Conservation (phyloP, 2,888 invertebrate genomes). For the Lucinisca nassula region DNA sequence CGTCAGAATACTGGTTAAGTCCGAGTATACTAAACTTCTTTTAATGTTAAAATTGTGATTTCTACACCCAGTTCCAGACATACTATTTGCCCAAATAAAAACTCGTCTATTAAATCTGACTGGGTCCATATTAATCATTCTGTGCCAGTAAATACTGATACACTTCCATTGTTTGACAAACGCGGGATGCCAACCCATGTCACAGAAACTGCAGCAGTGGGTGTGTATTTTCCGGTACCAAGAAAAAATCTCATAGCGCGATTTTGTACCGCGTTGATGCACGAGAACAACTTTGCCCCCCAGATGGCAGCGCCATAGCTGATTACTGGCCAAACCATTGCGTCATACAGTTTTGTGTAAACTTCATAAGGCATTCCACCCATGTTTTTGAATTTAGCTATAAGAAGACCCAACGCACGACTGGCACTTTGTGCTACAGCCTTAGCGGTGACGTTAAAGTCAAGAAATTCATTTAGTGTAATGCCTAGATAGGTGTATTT, state of each 20-base stretch:
- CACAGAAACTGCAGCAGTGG: constrained; percentile 11
- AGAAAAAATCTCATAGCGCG: constrained; percentile 9
- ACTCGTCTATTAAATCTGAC: background rate
- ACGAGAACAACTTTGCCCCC: background rate
- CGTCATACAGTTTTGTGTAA: constrained; percentile 27
- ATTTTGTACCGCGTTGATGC: constrained; percentile 25
- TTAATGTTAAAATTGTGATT: background rate
- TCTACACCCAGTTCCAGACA: background rate
- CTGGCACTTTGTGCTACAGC: constrained; percentile 11
- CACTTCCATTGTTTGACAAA: background rate
- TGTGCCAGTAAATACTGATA: background rate
- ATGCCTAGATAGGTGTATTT: constrained; percentile 21
- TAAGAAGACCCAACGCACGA: constrained; percentile 27
- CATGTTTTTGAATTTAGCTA: constrained; percentile 1
- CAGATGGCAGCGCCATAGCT: constrained; percentile 33
- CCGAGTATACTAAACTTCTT: background rate
- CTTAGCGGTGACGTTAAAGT: constrained; percentile 21
- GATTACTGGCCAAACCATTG: background rate
- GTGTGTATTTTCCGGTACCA: background rate
- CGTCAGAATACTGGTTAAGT: background rate
- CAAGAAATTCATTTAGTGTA: constrained; percentile 18
- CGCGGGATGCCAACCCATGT: constrained; percentile 15
- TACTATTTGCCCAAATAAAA: background rate
- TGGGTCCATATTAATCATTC: background rate
- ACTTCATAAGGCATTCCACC: constrained; percentile 9